Evolutionary conservation across 1,140 invertebrate genomes (phyloP), one percentile per base, ranked within the genome.

Genomic region (Spodoptera litura): DNA sequence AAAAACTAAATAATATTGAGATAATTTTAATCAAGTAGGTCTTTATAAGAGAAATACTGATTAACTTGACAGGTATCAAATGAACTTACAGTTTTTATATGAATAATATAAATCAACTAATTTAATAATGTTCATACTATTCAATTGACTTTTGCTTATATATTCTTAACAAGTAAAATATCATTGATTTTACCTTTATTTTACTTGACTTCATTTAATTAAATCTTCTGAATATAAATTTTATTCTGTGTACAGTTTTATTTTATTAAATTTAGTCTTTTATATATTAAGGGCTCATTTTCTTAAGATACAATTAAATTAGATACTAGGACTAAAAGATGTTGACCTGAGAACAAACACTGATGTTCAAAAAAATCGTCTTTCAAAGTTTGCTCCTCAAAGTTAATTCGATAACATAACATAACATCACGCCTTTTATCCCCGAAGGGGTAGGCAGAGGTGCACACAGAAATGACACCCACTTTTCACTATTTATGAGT

Each of bases 61-160:
- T 61, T 61, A 31, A 61, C 35, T 59, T 59, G 3, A 12, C 56
- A 59, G 56, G 13, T 11, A 31, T 61, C 10, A 35, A 61, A 61
- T 61, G 11, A 61, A 61, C 58, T 61, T 35, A 44, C 38, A 44
- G 38, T 44, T 44, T 31, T 31, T 31, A 13, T 35, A 5, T 35
- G 27, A 35, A 61, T 61, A 61, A 61, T 61, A 61, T 44, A 44
- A 35, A 3, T 61, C 35, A 13, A 61, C 27, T 61, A n/a, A 11
- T 58, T 58, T 27, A 15, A 12, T 27, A 0, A n/a, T n/a, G 2
- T n/a, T n/a, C n/a, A n/a, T 20, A 20, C 27, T 4, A 61, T 61
- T 61, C 11, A 31, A 61, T 61, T 35, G 35, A 61, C 58, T 13
- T 31, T 61, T 20, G 4, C 38, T 44, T 31, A 12, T 25, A 58